phyloP scores from a whole-genome alignment of 2,888 invertebrate genomes.

The Plebejus melissa region DNA sequence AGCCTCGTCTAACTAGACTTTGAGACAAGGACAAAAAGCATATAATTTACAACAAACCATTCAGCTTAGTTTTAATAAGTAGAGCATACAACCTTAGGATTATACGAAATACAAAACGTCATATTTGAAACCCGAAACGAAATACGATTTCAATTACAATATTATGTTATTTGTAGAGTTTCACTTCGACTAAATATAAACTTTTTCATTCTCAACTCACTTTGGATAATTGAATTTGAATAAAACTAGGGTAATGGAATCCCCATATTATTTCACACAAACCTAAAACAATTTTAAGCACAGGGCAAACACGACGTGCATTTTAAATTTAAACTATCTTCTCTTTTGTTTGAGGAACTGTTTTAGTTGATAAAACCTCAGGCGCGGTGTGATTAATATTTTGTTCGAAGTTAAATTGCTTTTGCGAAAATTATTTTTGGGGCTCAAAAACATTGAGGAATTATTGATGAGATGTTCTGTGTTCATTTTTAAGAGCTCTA shows the following conservation, averaged over 20 bases:
- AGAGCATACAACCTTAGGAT: background rate
- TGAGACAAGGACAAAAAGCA: background rate
- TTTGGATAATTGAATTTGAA: constrained; percentile 24
- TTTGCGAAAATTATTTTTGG: background rate
- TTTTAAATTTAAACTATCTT: constrained; percentile 17
- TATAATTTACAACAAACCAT: constrained; percentile 55
- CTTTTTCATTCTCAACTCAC: constrained; percentile 21
- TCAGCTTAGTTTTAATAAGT: constrained; percentile 44
- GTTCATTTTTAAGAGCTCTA: background rate
- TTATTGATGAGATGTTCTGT: background rate
- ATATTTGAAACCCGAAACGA: constrained; percentile 9
- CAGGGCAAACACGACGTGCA: constrained; percentile 1
- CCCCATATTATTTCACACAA: constrained; percentile 15
- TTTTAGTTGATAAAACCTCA: constrained; percentile 12
- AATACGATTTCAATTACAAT: constrained; percentile 5
- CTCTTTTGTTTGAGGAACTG: constrained; percentile 14
- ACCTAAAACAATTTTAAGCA: constrained; percentile 18
- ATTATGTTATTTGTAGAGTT: constrained; percentile 10
- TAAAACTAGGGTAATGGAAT: constrained; percentile 23
- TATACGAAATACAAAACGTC: background rate
- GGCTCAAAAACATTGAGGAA: background rate
- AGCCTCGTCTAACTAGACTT: background rate
- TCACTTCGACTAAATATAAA: constrained; percentile 12
- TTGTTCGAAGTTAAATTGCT: constrained; percentile 3
- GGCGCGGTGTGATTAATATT: constrained; percentile 16